phyloP scores from a whole-genome alignment of 2,113 vertebrate genomes.

The Trachemys scripta region DNA sequence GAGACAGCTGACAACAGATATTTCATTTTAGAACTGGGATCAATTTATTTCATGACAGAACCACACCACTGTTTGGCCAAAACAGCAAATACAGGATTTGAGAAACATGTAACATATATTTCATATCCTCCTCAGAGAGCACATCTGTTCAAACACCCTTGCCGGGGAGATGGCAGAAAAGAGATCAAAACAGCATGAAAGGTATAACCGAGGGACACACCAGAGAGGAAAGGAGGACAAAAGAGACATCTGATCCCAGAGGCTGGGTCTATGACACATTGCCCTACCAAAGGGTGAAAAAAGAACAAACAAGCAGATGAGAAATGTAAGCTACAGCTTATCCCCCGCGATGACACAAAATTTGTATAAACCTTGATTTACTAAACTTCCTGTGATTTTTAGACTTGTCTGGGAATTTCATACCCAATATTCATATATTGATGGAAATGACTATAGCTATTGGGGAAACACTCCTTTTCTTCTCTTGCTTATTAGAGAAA shows the following conservation, averaged over 20 bases:
- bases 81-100: neutral
- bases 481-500: neutral
- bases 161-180: neutral
- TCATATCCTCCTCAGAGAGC: neutral
- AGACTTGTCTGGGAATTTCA: neutral
- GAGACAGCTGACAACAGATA: neutral
- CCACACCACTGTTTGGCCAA: neutral
- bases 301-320: neutral
- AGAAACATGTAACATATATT: neutral
- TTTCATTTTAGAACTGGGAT: neutral
- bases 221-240: neutral
- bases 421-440: rapidly evolving
- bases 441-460: neutral
- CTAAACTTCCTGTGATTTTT: neutral
- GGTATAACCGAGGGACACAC: neutral
- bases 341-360: rapidly evolving
- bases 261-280: neutral
- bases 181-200: neutral
- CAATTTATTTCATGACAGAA: neutral
- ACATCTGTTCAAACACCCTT: neutral
- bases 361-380: neutral
- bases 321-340: neutral
- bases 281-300: neutral
- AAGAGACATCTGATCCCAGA: neutral
- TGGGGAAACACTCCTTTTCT: neutral